Evolutionary conservation across 2,797 vertebrate species (phyloP).

Genomic region (Lepilemur septentrionalis): DNA sequence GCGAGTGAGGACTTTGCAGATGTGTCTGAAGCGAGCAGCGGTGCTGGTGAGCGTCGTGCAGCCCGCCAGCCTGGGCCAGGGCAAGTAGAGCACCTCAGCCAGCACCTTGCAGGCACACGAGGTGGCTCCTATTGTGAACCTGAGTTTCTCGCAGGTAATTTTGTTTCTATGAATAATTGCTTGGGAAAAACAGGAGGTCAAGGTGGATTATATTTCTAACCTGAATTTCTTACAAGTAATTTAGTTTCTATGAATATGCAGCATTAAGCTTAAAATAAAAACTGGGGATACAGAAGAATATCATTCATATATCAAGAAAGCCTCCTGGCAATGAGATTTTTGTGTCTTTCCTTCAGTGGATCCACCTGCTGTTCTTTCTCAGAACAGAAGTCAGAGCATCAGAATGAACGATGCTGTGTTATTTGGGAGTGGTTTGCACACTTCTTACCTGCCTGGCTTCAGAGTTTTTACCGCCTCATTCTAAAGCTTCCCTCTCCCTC

Average conservation of each 20-base stretch:
- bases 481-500: not conserved
- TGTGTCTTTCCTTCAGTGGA: not conserved
- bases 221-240: not conserved
- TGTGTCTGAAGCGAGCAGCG: fast-evolving
- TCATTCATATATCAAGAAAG: not conserved
- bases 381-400: not conserved
- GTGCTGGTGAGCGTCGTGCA: not conserved
- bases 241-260: not conserved
- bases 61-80: too few species aligned
- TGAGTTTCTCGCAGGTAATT: not conserved
- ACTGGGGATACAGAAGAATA: not conserved
- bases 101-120: not conserved
- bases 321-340: not conserved
- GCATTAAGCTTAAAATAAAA: not conserved
- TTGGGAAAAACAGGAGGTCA: not conserved
- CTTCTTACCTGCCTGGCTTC: not conserved
- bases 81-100: not conserved
- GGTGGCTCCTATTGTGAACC: not conserved
- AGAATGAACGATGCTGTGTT: not conserved
- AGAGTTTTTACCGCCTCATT: not conserved
- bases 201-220: not conserved
- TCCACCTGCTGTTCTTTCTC: not conserved
- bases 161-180: not conserved
- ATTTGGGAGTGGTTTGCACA: not conserved
- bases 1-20: not conserved